Conservation (phyloP, 2,888 invertebrate genomes). For the Adineta ricciae region DNA sequence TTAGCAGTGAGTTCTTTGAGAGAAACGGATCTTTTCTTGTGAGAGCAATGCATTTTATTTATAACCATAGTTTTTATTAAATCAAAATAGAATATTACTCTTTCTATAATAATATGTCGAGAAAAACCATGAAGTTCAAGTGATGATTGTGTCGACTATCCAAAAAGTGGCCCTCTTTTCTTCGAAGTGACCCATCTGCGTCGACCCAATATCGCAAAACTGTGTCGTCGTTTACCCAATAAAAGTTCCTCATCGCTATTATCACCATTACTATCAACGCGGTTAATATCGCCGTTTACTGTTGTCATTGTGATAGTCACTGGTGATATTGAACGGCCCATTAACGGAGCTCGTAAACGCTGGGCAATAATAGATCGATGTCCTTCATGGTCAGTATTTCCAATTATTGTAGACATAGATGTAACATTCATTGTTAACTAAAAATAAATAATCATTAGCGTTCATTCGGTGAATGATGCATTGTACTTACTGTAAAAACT, state of each 20-base stretch:
- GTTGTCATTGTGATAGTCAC: too few species aligned
- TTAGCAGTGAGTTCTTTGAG: too few species aligned
- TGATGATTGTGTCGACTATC: background rate
- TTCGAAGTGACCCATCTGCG: background rate
- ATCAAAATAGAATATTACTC: too few species aligned
- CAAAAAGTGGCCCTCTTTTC: background rate
- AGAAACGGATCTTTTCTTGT: too few species aligned
- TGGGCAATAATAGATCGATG: background rate
- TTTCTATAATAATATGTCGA: too few species aligned
- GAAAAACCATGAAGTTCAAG: too few species aligned
- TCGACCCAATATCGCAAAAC: background rate
- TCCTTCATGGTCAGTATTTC: background rate
- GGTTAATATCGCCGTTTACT: background rate
- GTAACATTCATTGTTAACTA: background rate
- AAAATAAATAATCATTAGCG: too few species aligned
- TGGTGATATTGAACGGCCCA: background rate
- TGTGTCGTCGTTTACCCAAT: background rate
- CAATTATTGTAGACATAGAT: background rate
- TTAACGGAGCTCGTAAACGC: background rate
- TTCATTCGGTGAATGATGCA: too few species aligned
- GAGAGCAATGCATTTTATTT: too few species aligned
- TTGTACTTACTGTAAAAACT: background rate
- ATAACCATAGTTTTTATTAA: too few species aligned
- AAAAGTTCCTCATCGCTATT: background rate
- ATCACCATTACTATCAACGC: background rate